phyloP scores from a whole-genome alignment of 1,140 invertebrate species.

The Octopus sinensis region DNA sequence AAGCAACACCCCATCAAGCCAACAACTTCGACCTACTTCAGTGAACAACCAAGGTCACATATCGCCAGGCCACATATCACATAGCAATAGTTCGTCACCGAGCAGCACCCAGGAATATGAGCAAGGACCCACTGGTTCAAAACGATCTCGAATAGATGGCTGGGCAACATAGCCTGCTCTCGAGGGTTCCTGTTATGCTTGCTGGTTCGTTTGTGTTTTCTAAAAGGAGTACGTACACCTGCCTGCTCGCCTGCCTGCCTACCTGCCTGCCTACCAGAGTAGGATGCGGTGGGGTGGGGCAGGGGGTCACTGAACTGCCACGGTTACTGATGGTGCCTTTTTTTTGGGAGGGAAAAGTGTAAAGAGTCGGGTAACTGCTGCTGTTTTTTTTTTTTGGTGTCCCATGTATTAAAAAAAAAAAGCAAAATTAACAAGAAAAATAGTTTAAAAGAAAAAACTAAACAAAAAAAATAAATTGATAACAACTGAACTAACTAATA shows the following conservation, averaged over 20 bases:
- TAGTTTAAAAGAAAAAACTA: no score
- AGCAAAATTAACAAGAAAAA: not conserved
- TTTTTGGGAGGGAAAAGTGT: not conserved
- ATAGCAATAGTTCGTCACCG: slow-evolving; percentile 44
- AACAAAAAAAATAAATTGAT: no score
- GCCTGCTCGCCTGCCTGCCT: no score
- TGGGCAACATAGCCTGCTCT: slow-evolving; percentile 42
- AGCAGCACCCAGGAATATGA: slow-evolving; percentile 38
- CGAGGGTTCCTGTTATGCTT: not conserved
- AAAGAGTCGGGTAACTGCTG: slow-evolving; percentile 12
- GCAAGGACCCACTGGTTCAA: slow-evolving; percentile 40
- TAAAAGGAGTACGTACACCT: no score
- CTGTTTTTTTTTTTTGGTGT: not conserved
- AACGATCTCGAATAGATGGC: slow-evolving; percentile 45
- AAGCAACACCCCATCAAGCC: slow-evolving; percentile 55
- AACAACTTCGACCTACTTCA: slow-evolving; percentile 45
- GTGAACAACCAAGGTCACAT: slow-evolving; percentile 32
- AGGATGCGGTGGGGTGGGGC: not conserved
- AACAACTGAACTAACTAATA: not conserved
- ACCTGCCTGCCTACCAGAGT: not conserved
- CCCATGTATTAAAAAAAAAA: not conserved
- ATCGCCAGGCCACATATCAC: slow-evolving; percentile 40
- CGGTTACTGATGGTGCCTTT: slow-evolving; percentile 11
- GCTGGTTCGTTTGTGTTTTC: slow-evolving; percentile 4
- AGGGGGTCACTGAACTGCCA: slow-evolving; percentile 5